Evolutionary conservation across 2,797 vertebrate species (phyloP), one percentile per base, ranked within the genome.

Genomic region (Diceros bicornis): DNA sequence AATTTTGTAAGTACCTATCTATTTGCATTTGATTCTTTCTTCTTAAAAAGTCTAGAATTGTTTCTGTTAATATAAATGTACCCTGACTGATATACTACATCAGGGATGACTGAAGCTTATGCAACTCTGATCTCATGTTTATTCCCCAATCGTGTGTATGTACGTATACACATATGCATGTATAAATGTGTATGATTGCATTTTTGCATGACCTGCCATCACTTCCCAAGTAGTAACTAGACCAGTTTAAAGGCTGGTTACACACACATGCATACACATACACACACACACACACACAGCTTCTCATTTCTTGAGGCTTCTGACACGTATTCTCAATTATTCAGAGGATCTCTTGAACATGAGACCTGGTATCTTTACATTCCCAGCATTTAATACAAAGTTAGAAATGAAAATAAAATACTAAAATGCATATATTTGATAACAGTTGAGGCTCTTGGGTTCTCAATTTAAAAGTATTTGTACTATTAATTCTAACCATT

Each of bases 41-140:
- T n/a, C 29, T 96, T 85, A 85, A 81, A 89, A 82, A 72, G 72
- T 4, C 2, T 86, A 85, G 23, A 55, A 86, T 55, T 81, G 1
- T 37, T 89, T 77, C 25, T 91, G 13, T 23, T 68, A 47, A 9
- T 74, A 72, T 71, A 91, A 95, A 34, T 61, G 52, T 17, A 34
- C 37, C 25, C 23, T 13, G 21, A 92, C 12, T n/a, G 20, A 64
- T 29, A 41, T 0, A 29, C 18, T 66, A 16, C 4, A 79, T 87
- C 44, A 62, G 25, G 18, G 5, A 11, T 44, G 3, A 66, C 4
- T 68, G 6, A 91, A 77, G 68, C 14, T 92, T 37, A 84, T 57
- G 4, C 1, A 88, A 68, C 1, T 90, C 18, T 72, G 37, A 86
- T 55, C 12, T 41, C 66, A 37, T 2, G 0, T n/a, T 93, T 74